Evolutionary conservation across 2,888 invertebrate species (phyloP).

Genomic region (Acanthacorydalis orientalis): DNA sequence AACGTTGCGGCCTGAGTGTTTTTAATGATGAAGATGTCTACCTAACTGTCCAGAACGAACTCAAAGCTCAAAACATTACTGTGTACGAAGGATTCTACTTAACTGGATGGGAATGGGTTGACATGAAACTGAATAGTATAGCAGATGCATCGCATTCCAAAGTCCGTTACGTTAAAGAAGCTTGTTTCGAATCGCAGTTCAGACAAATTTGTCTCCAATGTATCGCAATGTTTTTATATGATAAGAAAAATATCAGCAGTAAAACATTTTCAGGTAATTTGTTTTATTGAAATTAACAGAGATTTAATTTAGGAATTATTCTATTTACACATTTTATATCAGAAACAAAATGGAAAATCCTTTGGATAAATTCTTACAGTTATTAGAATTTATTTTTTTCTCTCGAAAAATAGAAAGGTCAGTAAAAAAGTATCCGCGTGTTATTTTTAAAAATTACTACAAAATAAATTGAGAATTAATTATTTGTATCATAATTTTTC

Average conservation of each 20-base stretch:
- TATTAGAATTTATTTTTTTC: too few relatives aligned
- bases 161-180: conserved; percentile 21
- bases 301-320: too few relatives aligned
- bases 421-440: too few relatives aligned
- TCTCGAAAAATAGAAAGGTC: too few relatives aligned
- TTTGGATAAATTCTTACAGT: too few relatives aligned
- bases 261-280: conserved; percentile 18
- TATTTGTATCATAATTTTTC: too few relatives aligned
- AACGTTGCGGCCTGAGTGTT: conserved; percentile 7
- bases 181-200: conserved; percentile 27
- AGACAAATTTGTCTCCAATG: conserved; percentile 30
- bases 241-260: conserved; percentile 31
- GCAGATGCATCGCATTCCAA: conserved; percentile 7
- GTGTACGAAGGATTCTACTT: conserved; percentile 36
- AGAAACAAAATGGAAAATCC: too few relatives aligned
- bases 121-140: conserved; percentile 2
- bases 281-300: too few relatives aligned
- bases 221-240: conserved; percentile 38
- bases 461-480: too few relatives aligned
- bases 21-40: conserved; percentile 32
- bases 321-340: too few relatives aligned
- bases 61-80: conserved; percentile 26
- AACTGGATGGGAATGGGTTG: conserved; percentile 29
- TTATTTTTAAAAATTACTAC: too few relatives aligned
- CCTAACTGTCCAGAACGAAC: conserved; percentile 26